These are phyloP conservation scores for Spisula solida DNA, from an alignment of 2,888 invertebrate species.

Conservation along the genomic window DNA sequence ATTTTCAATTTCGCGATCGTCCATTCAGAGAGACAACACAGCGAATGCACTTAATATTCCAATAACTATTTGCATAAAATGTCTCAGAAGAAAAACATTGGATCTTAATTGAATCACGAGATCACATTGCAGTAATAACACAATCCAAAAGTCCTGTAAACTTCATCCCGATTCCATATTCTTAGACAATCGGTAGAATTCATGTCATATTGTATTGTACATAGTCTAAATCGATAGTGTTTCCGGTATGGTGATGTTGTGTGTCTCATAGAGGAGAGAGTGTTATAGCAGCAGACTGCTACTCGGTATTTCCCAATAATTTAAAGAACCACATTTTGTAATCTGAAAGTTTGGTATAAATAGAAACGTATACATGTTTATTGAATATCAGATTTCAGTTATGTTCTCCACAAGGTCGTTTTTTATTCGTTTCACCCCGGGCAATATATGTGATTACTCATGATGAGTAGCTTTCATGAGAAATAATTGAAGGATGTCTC, in stretches of 20 bases:
- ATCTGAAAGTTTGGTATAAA: background rate
- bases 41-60: background rate
- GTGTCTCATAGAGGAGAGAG: conserved; percentile 34
- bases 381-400: background rate
- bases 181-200: conserved; percentile 46
- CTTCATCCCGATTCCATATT: conserved; percentile 36
- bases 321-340: background rate
- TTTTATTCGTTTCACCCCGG: background rate
- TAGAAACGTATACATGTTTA: background rate
- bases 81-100: background rate
- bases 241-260: conserved; percentile 56
- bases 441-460: background rate
- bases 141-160: conserved; percentile 13
- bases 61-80: background rate
- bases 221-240: conserved; percentile 59
- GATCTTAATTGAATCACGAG: background rate
- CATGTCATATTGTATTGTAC: conserved; percentile 48
- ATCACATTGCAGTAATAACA: background rate
- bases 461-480: background rate
- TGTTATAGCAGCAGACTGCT: background rate
- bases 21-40: background rate
- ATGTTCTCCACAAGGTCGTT: background rate
- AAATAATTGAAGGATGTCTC: conserved; percentile 11
- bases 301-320: conserved; percentile 35
- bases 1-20: conserved; percentile 6